These are phyloP conservation scores for Drosophila putrida DNA, from an alignment of 2,888 invertebrate genomes.

Conservation along the genomic window DNA sequence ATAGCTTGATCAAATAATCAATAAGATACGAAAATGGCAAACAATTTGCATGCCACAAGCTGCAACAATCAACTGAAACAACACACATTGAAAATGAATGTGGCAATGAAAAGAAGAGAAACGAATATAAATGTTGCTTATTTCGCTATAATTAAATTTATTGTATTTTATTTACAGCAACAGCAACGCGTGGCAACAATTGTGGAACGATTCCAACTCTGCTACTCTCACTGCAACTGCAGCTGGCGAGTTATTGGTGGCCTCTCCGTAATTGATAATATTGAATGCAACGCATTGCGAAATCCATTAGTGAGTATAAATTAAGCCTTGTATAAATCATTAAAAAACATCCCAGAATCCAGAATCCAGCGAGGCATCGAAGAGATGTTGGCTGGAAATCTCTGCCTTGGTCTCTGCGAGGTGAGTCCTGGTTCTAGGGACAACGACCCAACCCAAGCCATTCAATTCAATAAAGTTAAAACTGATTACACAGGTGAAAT, in stretches of 20 bases:
- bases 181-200: constrained; percentile 1
- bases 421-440: constrained; percentile 6
- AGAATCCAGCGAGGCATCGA: not conserved
- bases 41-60: constrained; percentile 7
- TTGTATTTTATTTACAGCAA: constrained; percentile 52
- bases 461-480: constrained; percentile 58
- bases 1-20: not conserved
- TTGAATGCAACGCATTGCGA: constrained; percentile 59
- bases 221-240: constrained; percentile 1
- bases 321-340: constrained; percentile 76
- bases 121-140: constrained; percentile 52
- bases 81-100: not conserved
- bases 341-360: constrained; percentile 27
- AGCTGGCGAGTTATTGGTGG: constrained; percentile 42
- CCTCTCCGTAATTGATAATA: constrained; percentile 74
- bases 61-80: constrained; percentile 5
- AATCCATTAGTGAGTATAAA: constrained; percentile 80
- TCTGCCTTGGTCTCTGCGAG: constrained; percentile 5
- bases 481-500: constrained; percentile 57
- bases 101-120: not conserved
- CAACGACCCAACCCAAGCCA: constrained; percentile 18
- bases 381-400: constrained; percentile 30
- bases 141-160: constrained; percentile 69
- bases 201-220: not conserved
- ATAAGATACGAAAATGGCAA: not conserved